Conservation (phyloP, 2,888 invertebrate species). For the Amblyjoppa proteus region DNA sequence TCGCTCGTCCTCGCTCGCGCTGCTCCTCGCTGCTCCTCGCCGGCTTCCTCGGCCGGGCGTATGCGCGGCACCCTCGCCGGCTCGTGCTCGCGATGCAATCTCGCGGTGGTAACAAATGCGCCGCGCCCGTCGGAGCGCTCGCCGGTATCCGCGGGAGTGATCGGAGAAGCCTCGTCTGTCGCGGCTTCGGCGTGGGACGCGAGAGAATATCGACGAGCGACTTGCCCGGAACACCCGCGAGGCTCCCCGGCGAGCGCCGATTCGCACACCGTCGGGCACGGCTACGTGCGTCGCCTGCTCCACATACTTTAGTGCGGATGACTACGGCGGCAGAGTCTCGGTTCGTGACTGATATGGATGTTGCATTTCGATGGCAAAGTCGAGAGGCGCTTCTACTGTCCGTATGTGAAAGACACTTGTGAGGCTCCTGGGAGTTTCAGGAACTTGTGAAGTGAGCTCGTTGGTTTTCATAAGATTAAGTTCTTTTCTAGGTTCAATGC, state of each 20-base stretch:
- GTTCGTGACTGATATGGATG: not conserved
- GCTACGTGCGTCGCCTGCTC: not conserved
- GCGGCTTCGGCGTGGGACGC: not conserved
- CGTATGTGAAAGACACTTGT: no score
- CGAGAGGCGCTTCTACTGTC: not conserved
- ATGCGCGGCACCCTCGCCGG: constrained; percentile 49
- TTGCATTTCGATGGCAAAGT: not conserved
- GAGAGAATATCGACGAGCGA: constrained; percentile 41
- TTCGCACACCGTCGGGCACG: not conserved
- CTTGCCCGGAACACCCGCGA: constrained; percentile 13
- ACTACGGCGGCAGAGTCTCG: not conserved
- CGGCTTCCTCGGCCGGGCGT: constrained; percentile 5
- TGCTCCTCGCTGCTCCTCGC: constrained; percentile 32
- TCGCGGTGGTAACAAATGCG: constrained; percentile 62
- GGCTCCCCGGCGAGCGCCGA: constrained; percentile 26
- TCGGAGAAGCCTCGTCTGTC: constrained; percentile 44
- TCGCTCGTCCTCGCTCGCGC: constrained; percentile 24
- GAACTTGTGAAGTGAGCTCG: no score
- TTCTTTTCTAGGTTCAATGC: no score
- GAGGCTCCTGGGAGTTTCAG: no score
- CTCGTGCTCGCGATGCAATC: constrained; percentile 66
- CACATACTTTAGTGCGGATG: not conserved
- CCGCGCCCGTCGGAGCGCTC: constrained; percentile 39
- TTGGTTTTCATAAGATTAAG: no score
- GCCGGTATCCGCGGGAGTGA: constrained; percentile 45